These are phyloP conservation scores for Crocidura indochinensis DNA, from an alignment of 2,797 vertebrate genomes.

Conservation along the genomic window DNA sequence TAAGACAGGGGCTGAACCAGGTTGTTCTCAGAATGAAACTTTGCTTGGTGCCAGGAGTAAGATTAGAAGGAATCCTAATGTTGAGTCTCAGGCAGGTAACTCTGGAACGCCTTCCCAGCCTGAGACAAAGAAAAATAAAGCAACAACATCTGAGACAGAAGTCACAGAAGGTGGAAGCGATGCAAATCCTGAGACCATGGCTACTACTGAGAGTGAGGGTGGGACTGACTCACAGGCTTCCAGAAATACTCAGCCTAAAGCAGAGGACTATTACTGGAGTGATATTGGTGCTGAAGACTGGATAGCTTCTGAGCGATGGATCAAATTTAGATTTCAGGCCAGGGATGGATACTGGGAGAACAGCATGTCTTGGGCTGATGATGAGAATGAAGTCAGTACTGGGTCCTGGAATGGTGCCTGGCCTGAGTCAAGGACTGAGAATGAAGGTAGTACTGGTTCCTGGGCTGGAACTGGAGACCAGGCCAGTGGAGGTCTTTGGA, in stretches of 20 bases:
- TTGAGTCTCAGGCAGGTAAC: neutral
- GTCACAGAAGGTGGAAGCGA: neutral
- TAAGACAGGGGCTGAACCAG: constrained; percentile 62
- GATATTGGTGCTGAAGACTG: constrained; percentile 84
- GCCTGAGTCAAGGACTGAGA: constrained; percentile 66
- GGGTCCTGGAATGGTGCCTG: constrained; percentile 76
- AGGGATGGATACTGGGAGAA: constrained; percentile 85
- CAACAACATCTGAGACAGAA: constrained; percentile 56
- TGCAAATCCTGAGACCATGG: constrained; percentile 24
- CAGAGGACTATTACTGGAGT: constrained; percentile 82
- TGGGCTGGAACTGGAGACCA: constrained; percentile 74
- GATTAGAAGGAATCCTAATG: constrained; percentile 6
- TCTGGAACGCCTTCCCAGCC: constrained; percentile 14
- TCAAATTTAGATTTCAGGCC: constrained; percentile 84
- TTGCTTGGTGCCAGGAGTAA: constrained; percentile 43
- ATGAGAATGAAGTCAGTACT: constrained; percentile 73
- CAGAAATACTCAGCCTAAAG: constrained; percentile 52
- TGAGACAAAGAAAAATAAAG: constrained; percentile 49
- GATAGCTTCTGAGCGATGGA: constrained; percentile 84
- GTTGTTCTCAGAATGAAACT: constrained; percentile 42
- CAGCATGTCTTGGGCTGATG: constrained; percentile 80
- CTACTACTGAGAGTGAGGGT: constrained; percentile 50
- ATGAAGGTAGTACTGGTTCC: constrained; percentile 70
- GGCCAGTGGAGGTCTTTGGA: constrained; percentile 71
- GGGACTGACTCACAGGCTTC: constrained; percentile 18